Conservation (phyloP, 2,888 invertebrate species). For the Liodrosophila aerea region DNA sequence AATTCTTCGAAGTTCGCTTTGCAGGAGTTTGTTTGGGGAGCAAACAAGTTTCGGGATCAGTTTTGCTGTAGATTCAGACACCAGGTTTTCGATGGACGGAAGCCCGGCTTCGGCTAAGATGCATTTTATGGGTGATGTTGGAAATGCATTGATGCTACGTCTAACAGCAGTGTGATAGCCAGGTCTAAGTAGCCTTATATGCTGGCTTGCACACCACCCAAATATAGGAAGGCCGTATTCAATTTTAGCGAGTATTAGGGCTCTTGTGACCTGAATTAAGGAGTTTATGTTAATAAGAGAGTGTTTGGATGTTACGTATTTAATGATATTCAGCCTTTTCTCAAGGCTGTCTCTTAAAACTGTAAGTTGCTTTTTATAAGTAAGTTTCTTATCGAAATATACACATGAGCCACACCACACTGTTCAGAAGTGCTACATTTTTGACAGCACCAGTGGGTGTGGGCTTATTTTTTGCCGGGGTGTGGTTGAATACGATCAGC, state of each 20-base stretch:
- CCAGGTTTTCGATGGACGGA: not conserved
- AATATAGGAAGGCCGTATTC: not conserved
- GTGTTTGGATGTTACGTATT: slow-evolving; percentile 1
- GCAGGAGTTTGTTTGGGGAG: too few species aligned
- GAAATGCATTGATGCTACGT: not conserved
- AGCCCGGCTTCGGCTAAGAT: not conserved
- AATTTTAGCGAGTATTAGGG: not conserved
- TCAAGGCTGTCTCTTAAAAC: not conserved
- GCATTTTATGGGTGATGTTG: not conserved
- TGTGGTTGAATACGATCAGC: too few species aligned
- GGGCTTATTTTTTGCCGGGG: too few species aligned
- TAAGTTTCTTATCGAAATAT: not conserved
- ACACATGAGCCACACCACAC: too few species aligned
- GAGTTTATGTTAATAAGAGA: not conserved
- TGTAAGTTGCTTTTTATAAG: not conserved
- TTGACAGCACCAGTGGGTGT: too few species aligned
- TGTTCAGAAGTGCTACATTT: too few species aligned
- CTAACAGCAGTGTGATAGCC: not conserved
- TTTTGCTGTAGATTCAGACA: not conserved
- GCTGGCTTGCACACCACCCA: not conserved
- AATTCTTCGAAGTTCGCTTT: too few species aligned
- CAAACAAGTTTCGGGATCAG: not conserved
- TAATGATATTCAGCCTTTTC: not conserved
- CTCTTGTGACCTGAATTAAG: not conserved
- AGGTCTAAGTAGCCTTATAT: not conserved